Evolutionary conservation across 1,140 invertebrate species (phyloP), one percentile per base, ranked within the genome.

Genomic region (Heliconius nattereri): DNA sequence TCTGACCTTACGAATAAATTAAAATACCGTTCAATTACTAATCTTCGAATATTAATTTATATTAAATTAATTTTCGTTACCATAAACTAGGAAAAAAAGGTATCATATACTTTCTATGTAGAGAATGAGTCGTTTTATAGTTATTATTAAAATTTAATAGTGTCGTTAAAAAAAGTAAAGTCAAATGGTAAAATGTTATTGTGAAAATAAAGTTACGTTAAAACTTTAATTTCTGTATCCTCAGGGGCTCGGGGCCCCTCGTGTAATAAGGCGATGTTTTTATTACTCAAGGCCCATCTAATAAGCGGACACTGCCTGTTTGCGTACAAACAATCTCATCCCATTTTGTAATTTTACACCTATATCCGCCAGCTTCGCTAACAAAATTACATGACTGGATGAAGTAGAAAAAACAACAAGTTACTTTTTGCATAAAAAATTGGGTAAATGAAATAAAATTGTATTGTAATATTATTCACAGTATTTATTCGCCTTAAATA

Each of bases 181-280:
- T 11, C 40, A 16, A 45, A 45, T 45, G 40, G 13, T 45, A 45
- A 45, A 66, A 16, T 66, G 26, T 66, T 66, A 66, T 29, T 29
- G 23, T 29, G 26, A 66, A 66, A 26, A 66, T 66, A 66, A 26
- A 66, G 26, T 91, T 88, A 91, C 85, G 88, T 90, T 83, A 79
- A 83, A 89, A 92, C 90, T 93, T 92, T 88, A 91, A 93, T 91
- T 92, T 88, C 80, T 84, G 84, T 86, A 82, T 86, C 81, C 84
- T 81, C 80, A 81, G 84, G 81, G 85, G 81, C n/a, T 79, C 74
- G 80, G 85, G 80, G 86, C 83, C 83, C 86, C 81, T 80, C 78
- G 73, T 87, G 89, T 90, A 93, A 92, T 92, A 90, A 93, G 91
- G 91, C 86, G 86, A 90, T 93, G 90, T 92, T 93, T 91, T 92